Evolutionary conservation across 2,888 invertebrate species (phyloP).

Genomic region (Diaperis boleti): DNA sequence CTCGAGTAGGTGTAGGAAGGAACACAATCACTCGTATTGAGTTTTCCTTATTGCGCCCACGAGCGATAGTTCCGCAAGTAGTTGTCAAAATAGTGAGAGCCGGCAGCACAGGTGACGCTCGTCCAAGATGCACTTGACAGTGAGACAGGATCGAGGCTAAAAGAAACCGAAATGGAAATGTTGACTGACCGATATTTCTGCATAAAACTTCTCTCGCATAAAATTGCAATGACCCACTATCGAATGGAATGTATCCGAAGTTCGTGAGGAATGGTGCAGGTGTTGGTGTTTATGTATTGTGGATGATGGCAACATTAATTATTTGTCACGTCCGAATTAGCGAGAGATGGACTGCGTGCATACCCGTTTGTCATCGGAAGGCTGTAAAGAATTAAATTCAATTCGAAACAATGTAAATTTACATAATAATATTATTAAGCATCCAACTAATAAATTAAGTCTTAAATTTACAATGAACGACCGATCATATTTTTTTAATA

Average conservation of each 20-base stretch:
- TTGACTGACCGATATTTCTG: conserved; percentile 34
- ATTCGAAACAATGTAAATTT: too few relatives aligned
- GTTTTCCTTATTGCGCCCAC: too few relatives aligned
- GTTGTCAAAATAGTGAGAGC: too few relatives aligned
- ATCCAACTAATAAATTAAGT: too few relatives aligned
- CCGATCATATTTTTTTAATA: too few relatives aligned
- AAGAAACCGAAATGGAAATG: conserved; percentile 34
- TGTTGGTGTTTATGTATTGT: conserved; percentile 12
- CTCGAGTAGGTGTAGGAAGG: conserved; percentile 4
- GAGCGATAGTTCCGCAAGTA: neutral
- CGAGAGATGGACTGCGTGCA: conserved; percentile 2
- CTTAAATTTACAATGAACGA: too few relatives aligned
- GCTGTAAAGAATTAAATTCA: too few relatives aligned
- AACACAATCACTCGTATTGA: conserved; percentile 1
- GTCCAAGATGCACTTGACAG: conserved; percentile 30
- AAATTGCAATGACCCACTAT: conserved; percentile 37
- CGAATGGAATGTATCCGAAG: conserved; percentile 24
- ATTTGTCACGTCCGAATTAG: neutral
- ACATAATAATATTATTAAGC: too few relatives aligned
- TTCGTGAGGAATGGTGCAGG: conserved; percentile 16
- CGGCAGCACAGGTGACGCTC: neutral
- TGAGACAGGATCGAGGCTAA: conserved; percentile 35
- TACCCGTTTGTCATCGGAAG: too few relatives aligned
- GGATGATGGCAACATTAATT: neutral
- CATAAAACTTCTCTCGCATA: conserved; percentile 29